Evolutionary conservation across 2,888 invertebrate species (phyloP), one percentile per base, ranked within the genome.

Genomic region (Minunthozetes semirufus): DNA sequence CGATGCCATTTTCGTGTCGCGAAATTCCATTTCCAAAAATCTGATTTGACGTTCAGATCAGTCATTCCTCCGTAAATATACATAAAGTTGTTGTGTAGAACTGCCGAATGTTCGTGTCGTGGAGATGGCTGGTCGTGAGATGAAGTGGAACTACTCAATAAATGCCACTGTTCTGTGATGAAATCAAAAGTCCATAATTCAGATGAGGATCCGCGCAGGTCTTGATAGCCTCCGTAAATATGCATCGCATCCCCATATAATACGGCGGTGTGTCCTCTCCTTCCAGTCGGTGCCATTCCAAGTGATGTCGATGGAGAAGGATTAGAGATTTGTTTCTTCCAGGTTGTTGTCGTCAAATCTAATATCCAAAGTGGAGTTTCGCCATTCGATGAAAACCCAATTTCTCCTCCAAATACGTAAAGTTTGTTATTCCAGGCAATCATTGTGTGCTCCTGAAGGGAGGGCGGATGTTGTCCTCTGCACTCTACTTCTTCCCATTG

Each of bases 31-130:
- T 87, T 86, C 92, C 92, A 92, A 77, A 92, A 88, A 83, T 92
- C 92, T 75, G 85, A 85, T 80, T 89, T 86, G 80, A 88, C 90
- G 78, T 89, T 88, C 76, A 94, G 87, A 85, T 93, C 92, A 77
- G 89, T 89, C 89, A 91, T 91, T 0, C 94, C 94, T 22, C 91
- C 94, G 83, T 90, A 93, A 81, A 94, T 87, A 88, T 91, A 93
- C 87, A 94, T 90, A 3, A 88, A 86, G 79, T 88, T 87, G 80
- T 87, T 89, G 83, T 91, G 89, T 77, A 92, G 85, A 66, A 91
- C 89, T 2, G 91, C 90, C 0, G 91, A 90, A 85, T 94, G 94
- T 80, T 90, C 90, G 85, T 93, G 92, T 15, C 93, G 87, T 53
- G 90, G 88, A 72, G 90, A 88, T 1, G 89, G 89, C 22, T 77